Base-by-base conservation (phyloP, 2,888 invertebrate species). In the Opisthograptis luteolata region DNA sequence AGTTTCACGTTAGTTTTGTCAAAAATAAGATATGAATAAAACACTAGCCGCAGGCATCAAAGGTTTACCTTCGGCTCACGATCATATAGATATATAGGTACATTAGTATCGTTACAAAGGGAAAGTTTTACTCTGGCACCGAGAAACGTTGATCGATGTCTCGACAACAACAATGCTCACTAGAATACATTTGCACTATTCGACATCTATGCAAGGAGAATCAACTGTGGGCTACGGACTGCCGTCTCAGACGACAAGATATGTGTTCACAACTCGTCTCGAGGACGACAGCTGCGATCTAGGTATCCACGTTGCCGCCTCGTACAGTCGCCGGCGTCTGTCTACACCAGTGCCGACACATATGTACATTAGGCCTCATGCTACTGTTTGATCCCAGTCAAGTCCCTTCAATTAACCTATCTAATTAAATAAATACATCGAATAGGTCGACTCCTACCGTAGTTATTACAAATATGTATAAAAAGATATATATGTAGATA, bases 1-100 rank as follows among this genome's bases (percentile, higher is more conserved):
- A 89, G 79, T 87, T 90, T 90, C 90, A 90, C 90, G 90, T 90
- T 89, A 89, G 88, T 87, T 85, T 75, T 76, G 76, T 84, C 79
- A 84, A 87, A 76, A 83, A 84, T 74, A 84, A 83, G 76, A 85
- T 81, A 55, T 72, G 79, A 76, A 80, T 71, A 74, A 81, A 76
- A 80, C 73, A 81, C 70, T 81, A 79, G 64, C 72, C 69, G 65
- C 67, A 70, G 66, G 62, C 68, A 67, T 70, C 72, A 66, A 73
- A 81, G 70, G 68, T 73, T 74, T 67, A 73, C 73, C 74, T 62
- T 51, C 62, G 52, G 55, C 56, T 56, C 37, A 31, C 34, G 40
- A 55, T 66, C 50, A 59, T 59, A 59, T 64, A 59, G 42, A 55
- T 62, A 34, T 41, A n/a, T n/a, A n/a, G n/a, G n/a, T n/a, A 28